A percentile compares a stretch with the other conserved stretches of the same genome.
These are phyloP conservation scores for Pomacea maculata DNA, from an alignment of 1,140 invertebrate species.

Conservation along the genomic window DNA sequence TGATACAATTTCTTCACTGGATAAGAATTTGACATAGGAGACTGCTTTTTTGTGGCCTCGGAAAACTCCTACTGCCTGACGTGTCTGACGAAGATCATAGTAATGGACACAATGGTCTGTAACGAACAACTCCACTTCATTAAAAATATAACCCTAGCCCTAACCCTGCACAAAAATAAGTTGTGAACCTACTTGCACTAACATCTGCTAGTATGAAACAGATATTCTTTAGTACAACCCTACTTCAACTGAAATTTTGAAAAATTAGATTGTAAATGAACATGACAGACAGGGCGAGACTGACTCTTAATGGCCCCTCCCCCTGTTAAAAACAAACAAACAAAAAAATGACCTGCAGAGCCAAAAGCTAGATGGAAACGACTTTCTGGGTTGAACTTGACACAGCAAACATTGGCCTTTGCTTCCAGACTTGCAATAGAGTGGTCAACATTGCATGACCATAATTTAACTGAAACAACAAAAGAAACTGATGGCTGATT, in stretches of 20 bases:
- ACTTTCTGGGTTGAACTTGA: constrained; percentile 92
- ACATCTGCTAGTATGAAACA: too few species aligned
- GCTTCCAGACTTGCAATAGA: constrained; percentile 88
- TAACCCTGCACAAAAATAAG: too few species aligned
- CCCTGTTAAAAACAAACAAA: too few species aligned
- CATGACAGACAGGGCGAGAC: too few species aligned
- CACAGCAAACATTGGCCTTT: constrained; percentile 95
- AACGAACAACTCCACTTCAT: constrained; percentile 25
- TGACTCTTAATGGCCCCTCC: too few species aligned
- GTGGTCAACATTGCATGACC: constrained; percentile 87
- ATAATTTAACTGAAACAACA: constrained; percentile 81
- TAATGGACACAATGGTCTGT: constrained; percentile 95
- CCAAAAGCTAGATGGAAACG: constrained; percentile 90
- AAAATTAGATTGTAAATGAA: too few species aligned
- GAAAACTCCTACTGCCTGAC: constrained; percentile 84
- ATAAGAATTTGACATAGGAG: constrained; percentile 95
- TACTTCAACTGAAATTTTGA: too few species aligned
- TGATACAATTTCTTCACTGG: constrained; percentile 88
- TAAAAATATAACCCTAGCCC: background rate
- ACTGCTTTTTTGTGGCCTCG: constrained; percentile 95
- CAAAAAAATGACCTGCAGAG: constrained; percentile 73
- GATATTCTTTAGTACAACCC: too few species aligned
- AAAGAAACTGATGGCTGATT: background rate
- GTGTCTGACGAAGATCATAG: constrained; percentile 90
- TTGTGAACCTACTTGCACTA: too few species aligned